Evolutionary conservation across 2,888 invertebrate genomes (phyloP), one percentile per base, ranked within the genome.

Genomic region (Melipona bicolor): DNA sequence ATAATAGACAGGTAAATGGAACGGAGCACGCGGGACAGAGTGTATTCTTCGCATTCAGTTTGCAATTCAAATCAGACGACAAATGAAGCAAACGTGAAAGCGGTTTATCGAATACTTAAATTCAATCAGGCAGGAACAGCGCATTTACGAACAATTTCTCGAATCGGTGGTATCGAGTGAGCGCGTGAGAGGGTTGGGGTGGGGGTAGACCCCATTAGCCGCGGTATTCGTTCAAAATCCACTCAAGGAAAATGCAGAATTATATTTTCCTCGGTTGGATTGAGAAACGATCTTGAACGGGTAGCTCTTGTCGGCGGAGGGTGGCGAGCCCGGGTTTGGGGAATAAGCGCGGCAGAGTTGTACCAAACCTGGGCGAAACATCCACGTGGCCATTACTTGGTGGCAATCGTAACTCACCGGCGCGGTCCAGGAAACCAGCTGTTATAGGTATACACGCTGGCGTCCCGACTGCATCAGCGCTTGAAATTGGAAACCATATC

Each of bases 401-500:
- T 75, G 79, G 87, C 71, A 84, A 81, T 89, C 88, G 87, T 88
- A 88, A 88, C 77, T 89, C 88, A 87, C 75, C 75, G 79, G 65
- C 68, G 72, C 64, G 21, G 64, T 67, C 75, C 80, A 79, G 82
- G 79, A 82, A 87, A 83, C 88, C 83, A 83, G 89, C 78, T 76
- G 89, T 84, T 86, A 82, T 83, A 88, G 77, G 81, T 79, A 73
- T 80, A 69, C 79, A 83, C 70, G 84, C 54, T 65, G 77, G 43
- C 86, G 76, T 80, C 72, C 86, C 85, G 89, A 87, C 89, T 87
- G 89, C 88, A 86, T 90, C 90, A 88, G 87, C 82, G 84, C 87
- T 86, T 87, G 90, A 91, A 91, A 91, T 91, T 89, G 91, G 89
- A 91, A 91, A 91, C 89, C 88, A 89, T 90, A 91, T 91, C 89